Evolutionary conservation across 2,888 invertebrate species (phyloP).

Genomic region (Agrochola litura): DNA sequence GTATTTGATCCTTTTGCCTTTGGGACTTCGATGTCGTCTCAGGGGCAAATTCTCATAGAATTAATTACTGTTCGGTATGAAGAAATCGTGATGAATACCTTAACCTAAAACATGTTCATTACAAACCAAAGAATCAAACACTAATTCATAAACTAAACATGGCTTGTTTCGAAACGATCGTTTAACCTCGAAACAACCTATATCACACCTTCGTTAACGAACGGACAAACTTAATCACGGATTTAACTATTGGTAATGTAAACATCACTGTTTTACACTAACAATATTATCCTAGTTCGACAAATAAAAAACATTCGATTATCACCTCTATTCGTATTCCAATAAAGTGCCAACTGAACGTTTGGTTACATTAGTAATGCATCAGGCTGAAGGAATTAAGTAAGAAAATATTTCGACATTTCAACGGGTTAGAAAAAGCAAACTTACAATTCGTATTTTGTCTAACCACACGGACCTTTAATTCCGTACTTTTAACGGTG

Average conservation of each 20-base stretch:
- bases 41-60: neutral
- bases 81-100: slow-evolving; percentile 48
- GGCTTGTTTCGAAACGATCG: slow-evolving; percentile 68
- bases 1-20: neutral
- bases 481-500: slow-evolving; percentile 13
- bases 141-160: slow-evolving; percentile 67
- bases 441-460: slow-evolving; percentile 30
- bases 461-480: slow-evolving; percentile 26
- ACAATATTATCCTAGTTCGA: slow-evolving; percentile 54
- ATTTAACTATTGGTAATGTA: slow-evolving; percentile 73
- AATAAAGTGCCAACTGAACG: slow-evolving; percentile 51
- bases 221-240: slow-evolving; percentile 75
- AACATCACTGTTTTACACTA: slow-evolving; percentile 68
- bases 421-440: slow-evolving; percentile 58
- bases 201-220: slow-evolving; percentile 68
- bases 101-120: slow-evolving; percentile 62
- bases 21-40: neutral
- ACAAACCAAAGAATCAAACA: slow-evolving; percentile 64
- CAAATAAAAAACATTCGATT: slow-evolving; percentile 42
- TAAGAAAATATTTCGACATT: slow-evolving; percentile 70
- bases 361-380: slow-evolving; percentile 36
- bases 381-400: slow-evolving; percentile 64
- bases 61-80: neutral
- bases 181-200: slow-evolving; percentile 68
- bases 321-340: slow-evolving; percentile 51